Base-by-base conservation (phyloP, 2,888 invertebrate species). In the Apamea crenata region DNA sequence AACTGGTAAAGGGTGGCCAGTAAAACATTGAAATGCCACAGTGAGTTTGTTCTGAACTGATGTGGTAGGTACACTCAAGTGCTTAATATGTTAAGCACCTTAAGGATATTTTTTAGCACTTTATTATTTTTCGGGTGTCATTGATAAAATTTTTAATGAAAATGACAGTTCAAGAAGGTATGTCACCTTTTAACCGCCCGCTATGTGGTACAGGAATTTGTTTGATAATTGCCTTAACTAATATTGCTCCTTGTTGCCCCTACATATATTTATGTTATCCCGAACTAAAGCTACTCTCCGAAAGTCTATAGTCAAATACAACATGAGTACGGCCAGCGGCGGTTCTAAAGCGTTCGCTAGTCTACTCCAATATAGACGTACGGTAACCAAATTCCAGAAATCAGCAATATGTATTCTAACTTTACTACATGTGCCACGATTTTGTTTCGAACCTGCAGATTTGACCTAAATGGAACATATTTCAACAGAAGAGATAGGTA, bases 341-440 rank as follows among this genome's bases (percentile, higher is more conserved):
- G 53, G 32, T 25, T 36, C 32, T 44, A 29, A 10, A 36, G 40
- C 32, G 56, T 10, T 32, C 36, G n/a, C 85, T 16, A 7, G 63
- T 63, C 63, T 50, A 47, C 61, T 69, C n/a, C 74, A 82, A 67
- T 73, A 69, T 69, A 59, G 36, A 67, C 53, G 67, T 78, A 21
- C 50, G 56, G 40, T 10, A 44, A 36, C 68, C 68, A 59, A 63
- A 69, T 59, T 53, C 36, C 65, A 69, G 65, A 80, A 85, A 82
- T 80, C 32, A 85, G 74, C 73, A 85, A 84, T 82, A 80, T 85
- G 80, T 84, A 82, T 84, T 69, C 81, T 85, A 69, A 84, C 63
- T 73, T 80, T 40, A 32, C 40, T 61, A 72, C 70, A 69, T 63
- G 32, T 74, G 63, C n/a, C 16, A 50, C 71, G 21, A 44, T 53